Evolutionary conservation across 2,113 vertebrate genomes (phyloP), one percentile per base, ranked within the genome.

Genomic region (Heterotilapia buettikoferi): DNA sequence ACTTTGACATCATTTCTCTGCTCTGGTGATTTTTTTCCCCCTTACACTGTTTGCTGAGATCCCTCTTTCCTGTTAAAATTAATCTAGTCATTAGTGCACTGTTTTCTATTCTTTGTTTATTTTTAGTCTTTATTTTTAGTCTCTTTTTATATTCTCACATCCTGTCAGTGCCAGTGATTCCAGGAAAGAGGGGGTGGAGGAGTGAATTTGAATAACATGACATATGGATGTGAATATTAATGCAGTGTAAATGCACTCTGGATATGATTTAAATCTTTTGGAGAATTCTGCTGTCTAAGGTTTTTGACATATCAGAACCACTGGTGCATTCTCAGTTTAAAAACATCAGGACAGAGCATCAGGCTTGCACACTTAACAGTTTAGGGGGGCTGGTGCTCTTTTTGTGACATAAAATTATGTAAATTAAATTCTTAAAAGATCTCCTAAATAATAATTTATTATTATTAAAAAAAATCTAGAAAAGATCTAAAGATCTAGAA

Each of bases 191-290:
- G 50, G 7, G 31, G 33, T 21, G 38, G 52, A 52, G 76, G 40
- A 83, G 31, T 36, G 81, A 38, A 78, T 86, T 57, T 85, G 45
- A 83, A 83, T 80, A 90, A 73, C 53, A 73, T 79, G 81, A 86
- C 86, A 89, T 82, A 88, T 85, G 66, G 38, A 36, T 83, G 61
- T 84, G 84, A 89, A 89, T 89, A 84, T 89, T 73, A 89, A 87
- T 80, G 83, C 21, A 45, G 38, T 81, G 81, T 86, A 53, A 80
- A 84, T 84, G 63, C 84, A 54, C 50, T 38, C 76, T 59, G 88
- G 79, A 81, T 87, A 7, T 59, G 66, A 68, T 88, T 84, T 68
- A 29, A 76, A 87, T 88, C 26, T 79, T 59, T 81, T 26, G 29
- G 36, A 80, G 50, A 54, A 66, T 43, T 86, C n/a, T 86, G 86